Percentiles rank a stretch among this genome's conserved stretches.
phyloP scores from a whole-genome alignment of 2,888 invertebrate genomes.

The Stenodera caucasica region DNA sequence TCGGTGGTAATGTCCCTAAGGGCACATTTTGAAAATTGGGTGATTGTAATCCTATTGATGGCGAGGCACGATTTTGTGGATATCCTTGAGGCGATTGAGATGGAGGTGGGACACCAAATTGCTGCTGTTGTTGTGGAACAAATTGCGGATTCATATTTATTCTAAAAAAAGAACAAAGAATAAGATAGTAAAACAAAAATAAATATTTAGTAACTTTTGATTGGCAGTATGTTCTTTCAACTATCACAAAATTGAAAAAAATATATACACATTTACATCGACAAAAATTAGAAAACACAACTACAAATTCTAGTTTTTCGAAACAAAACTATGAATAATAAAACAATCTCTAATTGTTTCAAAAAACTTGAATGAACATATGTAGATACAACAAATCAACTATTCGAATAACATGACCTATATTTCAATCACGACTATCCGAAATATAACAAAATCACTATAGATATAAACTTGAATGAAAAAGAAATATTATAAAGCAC shows the following conservation, averaged over 20 bases:
- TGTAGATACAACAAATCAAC: slow-evolving; percentile 14
- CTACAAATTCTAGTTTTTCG: too few species aligned
- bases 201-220: too few species aligned
- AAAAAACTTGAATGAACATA: slow-evolving; percentile 10
- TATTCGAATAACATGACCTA: slow-evolving; percentile 25
- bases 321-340: too few species aligned
- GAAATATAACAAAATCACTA: slow-evolving; percentile 4
- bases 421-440: slow-evolving; percentile 15
- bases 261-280: too few species aligned
- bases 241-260: too few species aligned
- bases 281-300: too few species aligned
- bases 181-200: slow-evolving; percentile 1
- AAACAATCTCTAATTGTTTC: neutral
- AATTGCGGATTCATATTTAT: slow-evolving; percentile 60
- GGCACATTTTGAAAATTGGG: slow-evolving; percentile 46
- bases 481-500: slow-evolving; percentile 12
- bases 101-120: slow-evolving; percentile 29
- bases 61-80: slow-evolving; percentile 30
- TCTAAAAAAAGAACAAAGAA: slow-evolving; percentile 25
- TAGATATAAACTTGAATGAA: slow-evolving; percentile 13
- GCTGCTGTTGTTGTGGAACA: slow-evolving; percentile 51
- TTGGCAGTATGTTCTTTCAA: too few species aligned
- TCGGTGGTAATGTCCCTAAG: slow-evolving; percentile 37
- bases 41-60: slow-evolving; percentile 45
- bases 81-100: slow-evolving; percentile 36